Conservation (phyloP, 2,888 invertebrate species). For the Cheilosia vernalis region DNA sequence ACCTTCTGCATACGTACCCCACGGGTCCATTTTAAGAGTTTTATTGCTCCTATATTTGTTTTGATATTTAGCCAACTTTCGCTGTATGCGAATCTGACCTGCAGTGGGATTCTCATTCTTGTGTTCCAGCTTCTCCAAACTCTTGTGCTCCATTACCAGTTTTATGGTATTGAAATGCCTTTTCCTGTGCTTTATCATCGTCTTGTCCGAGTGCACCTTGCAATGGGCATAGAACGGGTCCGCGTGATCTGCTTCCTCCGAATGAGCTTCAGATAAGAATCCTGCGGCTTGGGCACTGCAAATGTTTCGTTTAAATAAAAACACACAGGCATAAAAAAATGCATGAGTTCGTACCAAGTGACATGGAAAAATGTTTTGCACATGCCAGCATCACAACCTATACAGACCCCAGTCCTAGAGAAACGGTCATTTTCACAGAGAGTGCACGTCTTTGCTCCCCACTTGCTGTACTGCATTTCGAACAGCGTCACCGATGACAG, state of each 20-base stretch:
- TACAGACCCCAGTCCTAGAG: conserved; percentile 96
- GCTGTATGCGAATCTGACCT: conserved; percentile 89
- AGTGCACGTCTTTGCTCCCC: conserved; percentile 96
- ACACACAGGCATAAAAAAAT: background rate
- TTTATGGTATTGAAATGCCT: conserved; percentile 93
- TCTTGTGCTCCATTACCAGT: conserved; percentile 90
- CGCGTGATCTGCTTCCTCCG: conserved; percentile 94
- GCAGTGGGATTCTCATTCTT: conserved; percentile 84
- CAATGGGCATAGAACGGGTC: conserved; percentile 99
- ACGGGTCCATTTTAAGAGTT: conserved; percentile 89
- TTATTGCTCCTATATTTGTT: conserved; percentile 92
- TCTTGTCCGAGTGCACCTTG: conserved; percentile 96
- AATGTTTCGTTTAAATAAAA: conserved; percentile 51
- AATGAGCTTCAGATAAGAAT: conserved; percentile 95
- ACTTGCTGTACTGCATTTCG: conserved; percentile 98
- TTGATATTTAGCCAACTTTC: conserved; percentile 93
- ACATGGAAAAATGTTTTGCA: conserved; percentile 99
- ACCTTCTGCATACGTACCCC: conserved; percentile 87
- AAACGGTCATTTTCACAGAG: conserved; percentile 94
- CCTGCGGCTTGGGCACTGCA: conserved; percentile 96
- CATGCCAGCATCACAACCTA: conserved; percentile 99
- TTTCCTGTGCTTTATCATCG: conserved; percentile 90
- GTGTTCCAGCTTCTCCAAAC: conserved; percentile 78
- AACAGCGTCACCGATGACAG: conserved; percentile 96
- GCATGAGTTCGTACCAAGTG: conserved; percentile 89